A percentile compares a stretch with the other conserved stretches of the same genome.
Conservation (phyloP, 2,888 invertebrate species). For the Gymnoscelis rufifasciata region DNA sequence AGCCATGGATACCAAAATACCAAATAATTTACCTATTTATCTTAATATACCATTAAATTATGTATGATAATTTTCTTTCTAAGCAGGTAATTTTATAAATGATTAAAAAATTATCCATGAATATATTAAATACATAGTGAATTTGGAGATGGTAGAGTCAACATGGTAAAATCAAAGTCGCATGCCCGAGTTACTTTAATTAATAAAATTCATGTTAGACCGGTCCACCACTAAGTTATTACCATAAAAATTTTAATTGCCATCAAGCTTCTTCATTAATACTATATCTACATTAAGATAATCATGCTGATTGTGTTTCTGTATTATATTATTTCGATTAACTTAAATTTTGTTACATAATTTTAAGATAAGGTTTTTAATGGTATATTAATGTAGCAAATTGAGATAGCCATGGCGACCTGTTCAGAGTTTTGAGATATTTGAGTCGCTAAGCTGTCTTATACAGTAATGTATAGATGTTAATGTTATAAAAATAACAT, state of each 20-base stretch:
- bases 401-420: conserved; percentile 24
- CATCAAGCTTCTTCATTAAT: conserved; percentile 44
- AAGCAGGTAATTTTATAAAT: too few species aligned
- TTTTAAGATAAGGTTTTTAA: conserved; percentile 36
- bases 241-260: conserved; percentile 31
- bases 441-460: too few species aligned
- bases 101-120: too few species aligned
- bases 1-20: too few species aligned
- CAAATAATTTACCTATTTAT: too few species aligned
- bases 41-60: too few species aligned
- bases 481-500: too few species aligned
- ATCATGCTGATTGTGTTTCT: conserved; percentile 26
- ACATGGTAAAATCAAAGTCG: background rate
- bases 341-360: conserved; percentile 31
- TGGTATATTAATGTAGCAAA: conserved; percentile 39
- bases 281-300: conserved; percentile 42
- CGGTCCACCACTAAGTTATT: conserved; percentile 20
- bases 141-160: too few species aligned
- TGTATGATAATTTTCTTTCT: too few species aligned
- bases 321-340: conserved; percentile 33
- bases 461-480: too few species aligned
- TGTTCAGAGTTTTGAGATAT: background rate
- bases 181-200: conserved; percentile 8
- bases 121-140: too few species aligned
- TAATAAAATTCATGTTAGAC: conserved; percentile 36